phyloP scores from a whole-genome alignment of 2,797 vertebrate genomes.

The Acropternis orthonyx region DNA sequence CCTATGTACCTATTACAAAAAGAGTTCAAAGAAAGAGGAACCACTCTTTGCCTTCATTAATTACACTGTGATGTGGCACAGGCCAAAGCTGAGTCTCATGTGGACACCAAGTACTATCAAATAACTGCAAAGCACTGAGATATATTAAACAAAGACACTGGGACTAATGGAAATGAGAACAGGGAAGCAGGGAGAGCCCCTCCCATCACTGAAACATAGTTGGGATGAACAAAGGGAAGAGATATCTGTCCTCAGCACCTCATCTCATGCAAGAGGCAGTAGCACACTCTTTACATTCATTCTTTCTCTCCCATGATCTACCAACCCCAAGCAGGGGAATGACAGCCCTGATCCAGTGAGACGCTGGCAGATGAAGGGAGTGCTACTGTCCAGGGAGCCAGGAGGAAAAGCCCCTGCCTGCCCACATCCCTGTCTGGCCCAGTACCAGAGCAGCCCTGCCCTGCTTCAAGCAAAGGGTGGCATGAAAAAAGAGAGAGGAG shows the following conservation, averaged over 20 bases:
- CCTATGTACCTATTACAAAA: not conserved
- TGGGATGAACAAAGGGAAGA: not conserved
- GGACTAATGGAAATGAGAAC: not conserved
- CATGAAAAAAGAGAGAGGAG: accelerated
- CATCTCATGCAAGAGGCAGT: accelerated
- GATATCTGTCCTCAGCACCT: not conserved
- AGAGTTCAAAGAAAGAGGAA: not conserved
- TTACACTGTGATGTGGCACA: accelerated
- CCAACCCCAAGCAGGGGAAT: not conserved
- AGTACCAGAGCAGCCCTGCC: not conserved
- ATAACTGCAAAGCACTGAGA: not conserved
- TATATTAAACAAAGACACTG: not conserved
- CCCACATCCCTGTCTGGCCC: not conserved
- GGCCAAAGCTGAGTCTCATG: not conserved
- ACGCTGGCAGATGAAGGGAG: not conserved
- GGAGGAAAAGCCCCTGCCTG: not conserved
- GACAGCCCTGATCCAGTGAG: not conserved
- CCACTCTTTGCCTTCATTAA: not conserved
- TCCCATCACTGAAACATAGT: not conserved
- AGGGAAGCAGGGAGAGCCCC: accelerated
- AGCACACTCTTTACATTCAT: not conserved
- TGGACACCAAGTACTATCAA: not conserved
- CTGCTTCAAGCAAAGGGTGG: not conserved
- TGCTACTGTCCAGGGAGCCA: not conserved
- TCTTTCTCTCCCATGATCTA: not conserved